Conservation (phyloP, 1,140 invertebrate species). For the Drosophila sp. region DNA sequence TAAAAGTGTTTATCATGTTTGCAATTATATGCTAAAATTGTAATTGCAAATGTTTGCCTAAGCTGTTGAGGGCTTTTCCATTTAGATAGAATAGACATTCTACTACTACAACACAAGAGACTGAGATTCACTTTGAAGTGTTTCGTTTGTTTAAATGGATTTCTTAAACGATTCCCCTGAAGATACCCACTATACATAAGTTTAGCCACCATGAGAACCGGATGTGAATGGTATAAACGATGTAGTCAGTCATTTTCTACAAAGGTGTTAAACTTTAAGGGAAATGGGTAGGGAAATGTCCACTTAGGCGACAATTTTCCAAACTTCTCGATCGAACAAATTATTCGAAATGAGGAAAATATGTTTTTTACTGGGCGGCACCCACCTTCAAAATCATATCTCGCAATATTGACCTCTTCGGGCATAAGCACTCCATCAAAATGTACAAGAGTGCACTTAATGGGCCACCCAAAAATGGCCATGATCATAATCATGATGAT, state of each 20-base stretch:
- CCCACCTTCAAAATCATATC: conserved; percentile 55
- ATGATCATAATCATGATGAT: conserved; percentile 40
- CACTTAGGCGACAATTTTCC: conserved; percentile 33
- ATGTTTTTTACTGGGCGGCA: conserved; percentile 20
- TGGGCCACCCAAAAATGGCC: conserved; percentile 75
- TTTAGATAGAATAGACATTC: conserved; percentile 61
- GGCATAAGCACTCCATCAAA: conserved; percentile 76
- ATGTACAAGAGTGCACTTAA: conserved; percentile 62
- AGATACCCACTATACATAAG: conserved; percentile 56
- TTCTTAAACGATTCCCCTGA: conserved; percentile 80
- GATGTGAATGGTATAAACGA: conserved; percentile 46
- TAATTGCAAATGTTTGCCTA: conserved; percentile 81
- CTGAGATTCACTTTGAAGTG: conserved; percentile 70
- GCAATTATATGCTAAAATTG: conserved; percentile 82
- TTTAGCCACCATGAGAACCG: conserved; percentile 59
- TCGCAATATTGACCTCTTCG: conserved; percentile 53
- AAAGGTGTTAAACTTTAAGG: conserved; percentile 38
- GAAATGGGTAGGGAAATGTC: conserved; percentile 33
- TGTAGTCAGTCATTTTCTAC: conserved; percentile 26
- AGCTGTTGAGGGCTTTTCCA: conserved; percentile 70
- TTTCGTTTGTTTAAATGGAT: conserved; percentile 78
- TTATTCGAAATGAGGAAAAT: conserved; percentile 17
- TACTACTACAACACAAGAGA: conserved; percentile 8
- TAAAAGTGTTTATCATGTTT: conserved; percentile 82
- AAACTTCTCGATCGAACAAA: not conserved